These are phyloP conservation scores for Epizoanthus illoricatus DNA, from an alignment of 92 coral and sea anemone genomes.

Conservation along the genomic window DNA sequence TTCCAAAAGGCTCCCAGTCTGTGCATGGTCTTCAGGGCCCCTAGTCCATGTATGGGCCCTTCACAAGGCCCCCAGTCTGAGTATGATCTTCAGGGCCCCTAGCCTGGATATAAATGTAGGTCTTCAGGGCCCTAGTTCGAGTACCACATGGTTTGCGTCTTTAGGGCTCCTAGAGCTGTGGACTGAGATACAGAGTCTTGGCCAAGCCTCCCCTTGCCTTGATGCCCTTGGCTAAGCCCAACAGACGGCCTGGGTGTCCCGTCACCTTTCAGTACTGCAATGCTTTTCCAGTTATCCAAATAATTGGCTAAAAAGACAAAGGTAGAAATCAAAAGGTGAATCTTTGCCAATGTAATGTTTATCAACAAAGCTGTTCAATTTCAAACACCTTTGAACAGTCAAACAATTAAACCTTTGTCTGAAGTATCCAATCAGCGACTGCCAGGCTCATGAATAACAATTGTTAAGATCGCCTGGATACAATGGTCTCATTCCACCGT, in stretches of 20 bases:
- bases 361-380: too few species aligned
- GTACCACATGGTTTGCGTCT: slow-evolving; percentile 26
- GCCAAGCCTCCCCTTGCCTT: slow-evolving; percentile 25
- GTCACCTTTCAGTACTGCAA: slow-evolving; percentile 91
- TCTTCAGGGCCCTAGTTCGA: slow-evolving; percentile 2
- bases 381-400: too few species aligned
- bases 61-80: not conserved
- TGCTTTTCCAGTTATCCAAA: slow-evolving; percentile 93
- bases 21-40: not conserved
- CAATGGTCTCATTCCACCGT: too few species aligned
- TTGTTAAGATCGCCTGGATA: too few species aligned
- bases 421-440: too few species aligned
- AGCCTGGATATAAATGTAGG: not conserved
- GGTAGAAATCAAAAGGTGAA: not conserved
- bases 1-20: not conserved
- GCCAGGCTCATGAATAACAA: too few species aligned
- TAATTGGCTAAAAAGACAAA: slow-evolving; percentile 77
- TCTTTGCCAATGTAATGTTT: too few species aligned
- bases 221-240: slow-evolving; percentile 25
- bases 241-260: slow-evolving; percentile 65
- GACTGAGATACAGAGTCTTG: slow-evolving; percentile 25
- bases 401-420: too few species aligned
- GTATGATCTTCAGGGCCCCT: not conserved
- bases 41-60: not conserved
- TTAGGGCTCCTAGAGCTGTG: slow-evolving; percentile 43